Evolutionary conservation across 2,888 invertebrate species (phyloP), one percentile per base, ranked within the genome.

Genomic region (Laspeyria flexula): DNA sequence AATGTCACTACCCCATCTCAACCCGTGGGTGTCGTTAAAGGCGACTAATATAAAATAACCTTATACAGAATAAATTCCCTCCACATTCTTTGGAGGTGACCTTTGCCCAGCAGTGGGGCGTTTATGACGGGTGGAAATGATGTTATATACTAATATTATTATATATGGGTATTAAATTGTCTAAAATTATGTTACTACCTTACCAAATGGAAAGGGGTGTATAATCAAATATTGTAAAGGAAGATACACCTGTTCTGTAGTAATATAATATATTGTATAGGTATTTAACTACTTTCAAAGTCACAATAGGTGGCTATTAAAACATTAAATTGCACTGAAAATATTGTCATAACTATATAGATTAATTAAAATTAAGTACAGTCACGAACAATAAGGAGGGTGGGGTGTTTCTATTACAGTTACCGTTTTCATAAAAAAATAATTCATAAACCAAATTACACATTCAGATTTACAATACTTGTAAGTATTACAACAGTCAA

Each of bases 281-380:
- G 47, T 67, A 48, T 51, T 51, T 46, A 52, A 53, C 57, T 58
- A 68, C 54, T 53, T 42, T 44, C 34, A 49, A n/a, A 42, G 59
- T 71, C 68, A 64, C 55, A 71, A 55, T 55, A 61, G 44, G 57
- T 64, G 54, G 72, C 46, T 66, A 49, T 60, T 65, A 59, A 64
- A 66, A 66, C n/a, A 69, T 64, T 55, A 69, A 64, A 71, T 72
- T 72, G 70, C 71, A 72, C 75, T 66, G 70, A 60, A 60, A 65
- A 68, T 71, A 66, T 69, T 66, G 70, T 71, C 75, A 66, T 47
- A 71, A 55, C 61, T 65, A 59, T 52, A 50, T 27, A 56, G 45
- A 44, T 51, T 55, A 57, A 54, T 49, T 60, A 66, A 65, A 54
- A 55, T 69, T 64, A 67, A 65, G 75, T 62, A 71, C 66, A 72